Evolutionary conservation across 2,797 vertebrate genomes (phyloP).

Genomic region (Sebastes diploproa): DNA sequence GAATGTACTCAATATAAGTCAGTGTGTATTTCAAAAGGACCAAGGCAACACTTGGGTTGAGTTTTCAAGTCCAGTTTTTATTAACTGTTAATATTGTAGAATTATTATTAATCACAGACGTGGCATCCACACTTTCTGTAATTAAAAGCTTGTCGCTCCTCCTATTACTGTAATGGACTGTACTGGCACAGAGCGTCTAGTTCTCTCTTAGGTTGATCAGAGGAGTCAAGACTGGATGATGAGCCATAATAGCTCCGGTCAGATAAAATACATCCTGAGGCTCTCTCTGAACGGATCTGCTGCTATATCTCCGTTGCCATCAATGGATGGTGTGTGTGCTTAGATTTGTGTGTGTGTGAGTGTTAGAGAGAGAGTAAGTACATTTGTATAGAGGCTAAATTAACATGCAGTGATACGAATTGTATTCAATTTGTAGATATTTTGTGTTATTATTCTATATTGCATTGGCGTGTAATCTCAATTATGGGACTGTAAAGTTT

Average conservation of each 20-base stretch:
- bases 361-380: neutral
- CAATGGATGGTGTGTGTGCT: neutral
- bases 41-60: neutral
- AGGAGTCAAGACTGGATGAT: conserved; percentile 26
- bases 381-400: neutral
- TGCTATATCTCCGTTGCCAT: conserved; percentile 10
- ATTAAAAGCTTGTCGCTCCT: conserved; percentile 4
- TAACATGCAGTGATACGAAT: neutral
- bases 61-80: neutral
- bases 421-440: neutral
- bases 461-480: neutral
- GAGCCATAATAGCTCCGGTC: conserved; percentile 16
- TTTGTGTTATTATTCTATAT: neutral
- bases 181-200: neutral
- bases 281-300: neutral
- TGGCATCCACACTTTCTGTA: neutral
- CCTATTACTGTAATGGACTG: neutral
- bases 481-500: neutral
- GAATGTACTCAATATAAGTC: neutral
- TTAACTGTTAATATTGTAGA: neutral
- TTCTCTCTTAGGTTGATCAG: conserved; percentile 17
- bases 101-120: neutral
- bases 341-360: neutral
- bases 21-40: neutral
- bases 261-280: conserved; percentile 37